Percentiles rank a stretch among this genome's conserved stretches.
phyloP scores from a whole-genome alignment of 2,113 vertebrate genomes.

The Mola mola region DNA sequence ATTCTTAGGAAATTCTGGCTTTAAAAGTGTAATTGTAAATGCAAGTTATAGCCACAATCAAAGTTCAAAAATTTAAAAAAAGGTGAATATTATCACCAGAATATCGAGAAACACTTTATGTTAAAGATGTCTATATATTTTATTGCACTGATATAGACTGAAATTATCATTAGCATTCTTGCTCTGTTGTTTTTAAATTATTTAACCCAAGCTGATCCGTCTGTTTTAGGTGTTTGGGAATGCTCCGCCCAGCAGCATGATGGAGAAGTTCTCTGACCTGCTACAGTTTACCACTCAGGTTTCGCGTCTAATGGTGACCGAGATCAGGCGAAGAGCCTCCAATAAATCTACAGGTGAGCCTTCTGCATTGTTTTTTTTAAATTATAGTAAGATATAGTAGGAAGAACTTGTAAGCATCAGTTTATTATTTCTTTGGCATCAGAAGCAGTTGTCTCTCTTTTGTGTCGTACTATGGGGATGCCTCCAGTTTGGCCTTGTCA shows the following conservation, averaged over 20 bases:
- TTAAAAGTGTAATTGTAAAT: too few species aligned
- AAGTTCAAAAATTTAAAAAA: too few species aligned
- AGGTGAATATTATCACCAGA: neutral
- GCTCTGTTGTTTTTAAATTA: neutral
- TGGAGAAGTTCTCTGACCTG: slow-evolving; percentile 97
- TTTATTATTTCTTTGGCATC: too few species aligned
- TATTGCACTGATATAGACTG: too few species aligned
- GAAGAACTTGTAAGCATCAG: too few species aligned
- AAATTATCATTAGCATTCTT: neutral
- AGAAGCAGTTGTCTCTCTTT: neutral
- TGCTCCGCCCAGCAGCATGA: slow-evolving; percentile 95
- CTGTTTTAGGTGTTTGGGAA: slow-evolving; percentile 92
- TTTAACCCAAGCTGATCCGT: neutral
- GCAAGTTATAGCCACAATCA: too few species aligned
- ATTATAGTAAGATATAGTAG: too few species aligned
- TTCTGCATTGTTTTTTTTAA: neutral
- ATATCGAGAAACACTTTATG: neutral
- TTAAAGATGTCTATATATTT: too few species aligned
- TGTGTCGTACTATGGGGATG: neutral
- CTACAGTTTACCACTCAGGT: slow-evolving; percentile 99
- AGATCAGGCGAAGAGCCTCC: slow-evolving; percentile 95
- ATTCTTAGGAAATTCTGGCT: neutral
- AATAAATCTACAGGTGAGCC: slow-evolving; percentile 96
- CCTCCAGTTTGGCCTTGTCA: neutral
- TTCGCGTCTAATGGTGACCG: slow-evolving; percentile 97